Base-by-base conservation (phyloP, 2,888 invertebrate species). In the Neoitamus cyanurus region DNA sequence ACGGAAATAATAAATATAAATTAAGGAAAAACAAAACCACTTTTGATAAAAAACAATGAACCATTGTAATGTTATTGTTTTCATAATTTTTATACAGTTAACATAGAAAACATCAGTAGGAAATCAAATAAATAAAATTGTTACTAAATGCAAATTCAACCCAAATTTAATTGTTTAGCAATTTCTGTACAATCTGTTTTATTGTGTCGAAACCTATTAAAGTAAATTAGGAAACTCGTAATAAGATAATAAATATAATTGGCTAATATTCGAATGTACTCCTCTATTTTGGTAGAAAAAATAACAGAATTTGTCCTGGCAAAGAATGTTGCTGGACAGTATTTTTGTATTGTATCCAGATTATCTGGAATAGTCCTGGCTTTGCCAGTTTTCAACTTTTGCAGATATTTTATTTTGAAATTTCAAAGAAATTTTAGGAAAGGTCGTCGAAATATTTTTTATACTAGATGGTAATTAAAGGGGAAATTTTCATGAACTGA, bases 371-470 rank as follows among this genome's bases (percentile, higher is more conserved):
- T 42, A 42, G 42, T 58, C 20, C 58, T 20, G 25, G 58, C 20
- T 48, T 48, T 48, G 48, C 48, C 20, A 25, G 58, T n/a, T 42
- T 58, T 15, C 15, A 9, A 58, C 58, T 70, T n/a, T 30, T 31
- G n/a, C 31, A 13, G 13, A 28, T 13, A 1, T 70, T 70, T 34
- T 70, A 70, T 70, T 70, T 70, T 15, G n/a, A 31, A 70, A 70
- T 70, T 70, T 31, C 31, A 30, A 25, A n/a, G 34, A 69, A 37
- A 82, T 25, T 58, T 58, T 58, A 58, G 20, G 69, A 82, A 69
- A 69, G 20, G n/a, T 11, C 30, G 13, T 20, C 36, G 58, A 80
- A 69, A 82, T 69, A 69, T 69, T 82, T 80, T 82, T 82, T 82
- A 82, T 82, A 82, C 82, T 82, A 25, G 58, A 69, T 37, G 13